Percentiles rank a stretch among this genome's conserved stretches.
These are phyloP conservation scores for Aphelinus certus DNA, from an alignment of 1,140 invertebrate genomes.

Conservation along the genomic window DNA sequence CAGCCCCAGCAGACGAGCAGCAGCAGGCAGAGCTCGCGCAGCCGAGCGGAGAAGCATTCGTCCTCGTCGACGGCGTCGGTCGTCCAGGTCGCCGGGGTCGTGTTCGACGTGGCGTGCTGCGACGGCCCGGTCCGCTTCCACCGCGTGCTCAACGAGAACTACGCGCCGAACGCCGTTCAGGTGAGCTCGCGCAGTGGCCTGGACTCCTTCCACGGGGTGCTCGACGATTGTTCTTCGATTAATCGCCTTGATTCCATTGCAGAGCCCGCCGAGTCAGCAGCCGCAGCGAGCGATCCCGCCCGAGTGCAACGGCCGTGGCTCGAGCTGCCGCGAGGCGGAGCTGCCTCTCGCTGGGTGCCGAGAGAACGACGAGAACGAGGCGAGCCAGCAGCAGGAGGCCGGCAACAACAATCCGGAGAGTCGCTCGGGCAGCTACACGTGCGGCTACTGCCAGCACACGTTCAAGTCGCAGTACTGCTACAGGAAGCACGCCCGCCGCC, in stretches of 20 bases:
- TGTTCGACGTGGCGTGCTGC: conserved; percentile 85
- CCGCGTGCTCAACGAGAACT: conserved; percentile 80
- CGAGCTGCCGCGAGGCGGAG: background rate
- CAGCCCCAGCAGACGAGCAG: conserved; percentile 29
- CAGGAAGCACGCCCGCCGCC: conserved; percentile 79
- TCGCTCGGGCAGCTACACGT: conserved; percentile 68
- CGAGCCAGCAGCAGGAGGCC: conserved; percentile 41
- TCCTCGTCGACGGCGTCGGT: conserved; percentile 17
- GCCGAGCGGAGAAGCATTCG: background rate
- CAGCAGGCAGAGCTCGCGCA: conserved; percentile 8
- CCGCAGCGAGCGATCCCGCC: background rate
- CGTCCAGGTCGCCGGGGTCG: conserved; percentile 58
- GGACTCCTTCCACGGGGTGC: too few species aligned
- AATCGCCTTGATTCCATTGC: too few species aligned
- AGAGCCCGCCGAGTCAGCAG: background rate
- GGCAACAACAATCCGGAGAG: background rate
- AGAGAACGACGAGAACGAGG: conserved; percentile 56
- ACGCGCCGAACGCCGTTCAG: conserved; percentile 54
- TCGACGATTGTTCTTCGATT: too few species aligned
- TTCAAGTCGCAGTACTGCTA: conserved; percentile 87
- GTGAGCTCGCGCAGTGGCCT: conserved; percentile 34
- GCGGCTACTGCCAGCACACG: conserved; percentile 78
- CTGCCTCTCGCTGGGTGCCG: background rate
- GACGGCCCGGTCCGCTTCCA: conserved; percentile 88
- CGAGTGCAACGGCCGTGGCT: conserved; percentile 18